phyloP scores from a whole-genome alignment of 1,140 invertebrate genomes.

The Calosoma granatense region DNA sequence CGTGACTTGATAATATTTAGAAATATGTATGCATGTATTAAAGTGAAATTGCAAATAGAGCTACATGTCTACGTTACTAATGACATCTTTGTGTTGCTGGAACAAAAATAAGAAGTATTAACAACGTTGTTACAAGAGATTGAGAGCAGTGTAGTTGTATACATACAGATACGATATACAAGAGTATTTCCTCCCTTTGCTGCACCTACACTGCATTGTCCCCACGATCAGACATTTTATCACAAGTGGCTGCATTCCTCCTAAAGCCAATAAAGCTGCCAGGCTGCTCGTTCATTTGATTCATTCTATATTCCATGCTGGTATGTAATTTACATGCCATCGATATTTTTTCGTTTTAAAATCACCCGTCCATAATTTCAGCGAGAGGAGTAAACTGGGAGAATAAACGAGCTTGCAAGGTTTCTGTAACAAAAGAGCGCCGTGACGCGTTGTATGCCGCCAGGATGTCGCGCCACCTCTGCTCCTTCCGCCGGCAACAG shows the following conservation, averaged over 20 bases:
- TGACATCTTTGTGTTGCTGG: no score
- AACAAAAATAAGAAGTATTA: no score
- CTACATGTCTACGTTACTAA: no score
- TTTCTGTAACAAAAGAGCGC: neutral
- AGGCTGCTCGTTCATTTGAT: constrained; percentile 31
- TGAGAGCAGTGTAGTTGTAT: no score
- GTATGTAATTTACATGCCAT: constrained; percentile 35
- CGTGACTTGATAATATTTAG: no score
- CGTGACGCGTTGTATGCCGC: neutral
- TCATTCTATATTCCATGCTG: constrained; percentile 32
- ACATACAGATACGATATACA: no score
- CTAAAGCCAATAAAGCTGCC: constrained; percentile 32
- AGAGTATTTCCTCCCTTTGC: no score
- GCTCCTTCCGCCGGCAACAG: neutral
- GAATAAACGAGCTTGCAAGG: no score
- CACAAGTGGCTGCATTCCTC: constrained; percentile 23
- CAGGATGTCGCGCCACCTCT: neutral
- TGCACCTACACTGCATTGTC: constrained; percentile 28
- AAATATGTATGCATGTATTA: no score
- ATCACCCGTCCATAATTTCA: constrained; percentile 21
- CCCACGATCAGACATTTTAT: constrained; percentile 32
- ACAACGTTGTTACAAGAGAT: no score
- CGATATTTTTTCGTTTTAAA: constrained; percentile 34
- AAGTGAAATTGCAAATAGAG: no score
- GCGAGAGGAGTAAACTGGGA: no score